These are phyloP conservation scores for Chiropotes sagulatus DNA, from an alignment of 2,797 vertebrate species.

Conservation along the genomic window DNA sequence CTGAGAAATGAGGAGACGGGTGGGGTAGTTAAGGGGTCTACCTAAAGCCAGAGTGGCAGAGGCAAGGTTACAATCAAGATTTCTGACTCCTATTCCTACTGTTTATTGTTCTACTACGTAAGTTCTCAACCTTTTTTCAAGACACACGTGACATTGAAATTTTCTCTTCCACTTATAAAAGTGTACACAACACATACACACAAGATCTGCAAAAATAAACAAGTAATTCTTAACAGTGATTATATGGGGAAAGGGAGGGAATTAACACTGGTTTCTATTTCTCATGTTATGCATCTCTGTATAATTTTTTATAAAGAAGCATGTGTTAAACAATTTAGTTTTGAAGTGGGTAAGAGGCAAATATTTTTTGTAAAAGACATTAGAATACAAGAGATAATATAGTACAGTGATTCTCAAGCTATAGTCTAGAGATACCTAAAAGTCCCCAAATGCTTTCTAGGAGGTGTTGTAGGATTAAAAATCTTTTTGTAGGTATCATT, in stretches of 20 bases:
- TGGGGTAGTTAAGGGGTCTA: neutral
- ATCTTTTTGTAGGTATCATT: neutral
- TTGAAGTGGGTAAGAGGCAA: neutral
- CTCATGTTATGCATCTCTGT: neutral
- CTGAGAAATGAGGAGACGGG: neutral
- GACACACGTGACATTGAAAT: neutral
- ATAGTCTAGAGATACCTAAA: neutral
- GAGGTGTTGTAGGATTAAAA: neutral
- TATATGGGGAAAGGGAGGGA: neutral
- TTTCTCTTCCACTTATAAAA: neutral
- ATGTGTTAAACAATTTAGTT: neutral
- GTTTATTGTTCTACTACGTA: neutral
- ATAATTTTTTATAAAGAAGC: constrained; percentile 1
- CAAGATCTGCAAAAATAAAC: neutral
- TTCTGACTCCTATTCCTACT: neutral
- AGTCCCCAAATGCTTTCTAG: neutral
- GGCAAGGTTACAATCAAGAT: neutral
- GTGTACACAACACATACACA: neutral
- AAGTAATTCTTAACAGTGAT: neutral
- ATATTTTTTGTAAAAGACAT: neutral
- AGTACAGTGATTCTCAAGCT: neutral
- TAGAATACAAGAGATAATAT: neutral
- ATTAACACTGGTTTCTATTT: neutral
- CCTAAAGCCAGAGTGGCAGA: neutral
- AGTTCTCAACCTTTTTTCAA: neutral